Evolutionary conservation across 1,140 invertebrate genomes (phyloP), one percentile per base, ranked within the genome.

Genomic region (Drosophila parabipectinata): DNA sequence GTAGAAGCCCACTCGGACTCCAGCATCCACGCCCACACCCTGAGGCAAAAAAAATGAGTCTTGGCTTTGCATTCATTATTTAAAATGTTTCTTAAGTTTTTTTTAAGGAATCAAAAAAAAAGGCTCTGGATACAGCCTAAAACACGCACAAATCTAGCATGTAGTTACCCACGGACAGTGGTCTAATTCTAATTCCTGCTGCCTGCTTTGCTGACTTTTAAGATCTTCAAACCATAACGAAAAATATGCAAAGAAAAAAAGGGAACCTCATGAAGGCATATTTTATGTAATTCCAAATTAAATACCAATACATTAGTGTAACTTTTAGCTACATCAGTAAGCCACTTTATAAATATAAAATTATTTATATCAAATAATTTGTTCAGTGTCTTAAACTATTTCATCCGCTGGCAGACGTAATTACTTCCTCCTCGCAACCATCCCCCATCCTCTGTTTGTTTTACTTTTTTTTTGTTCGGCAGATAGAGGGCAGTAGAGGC

Each of bases 401-500:
- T 39, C 61, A 58, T 64, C 67, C 71, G 48, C 59, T 64, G 59
- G 34, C 61, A 68, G 61, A 54, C 53, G 55, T 79, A 82, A 83
- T 79, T 74, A 82, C 64, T 76, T 79, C 64, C 80, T 63, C 48
- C 32, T 30, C 45, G 26, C 9, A 52, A 50, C 8, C 50, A 32
- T 24, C 10, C 32, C 14, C 37, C 30, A 53, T 44, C 34, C 34
- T 37, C 34, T 37, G 1, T n/a, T 37, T 12, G 34, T 32, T 32
- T 32, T 18, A 18, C 18, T 18, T 32, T 32, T 32, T 32, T 15
- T 8, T 14, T 14, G 5, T 24, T 32, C 10, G 15, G 32, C 57
- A 48, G 48, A 73, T 73, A 57, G 68, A 73, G 71, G 71, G 71
- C 71, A 73, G 68, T 73, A 73, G 71, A 73, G 57, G 68, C 71